These are phyloP conservation scores for Trissoscelio sp. DNA, from an alignment of 2,888 invertebrate species.

Conservation along the genomic window DNA sequence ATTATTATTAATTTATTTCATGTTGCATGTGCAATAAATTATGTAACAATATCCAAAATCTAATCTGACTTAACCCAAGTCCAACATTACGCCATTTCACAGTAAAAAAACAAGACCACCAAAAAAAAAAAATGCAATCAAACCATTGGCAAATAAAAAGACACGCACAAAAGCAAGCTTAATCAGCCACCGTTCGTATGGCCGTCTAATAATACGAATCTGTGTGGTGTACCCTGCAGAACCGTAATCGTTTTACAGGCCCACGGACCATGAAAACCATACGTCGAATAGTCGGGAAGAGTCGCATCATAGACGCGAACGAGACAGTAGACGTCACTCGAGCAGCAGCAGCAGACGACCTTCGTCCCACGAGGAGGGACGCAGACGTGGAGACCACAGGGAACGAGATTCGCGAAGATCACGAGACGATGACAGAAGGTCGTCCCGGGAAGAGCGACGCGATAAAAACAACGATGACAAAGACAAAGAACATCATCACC, in stretches of 20 bases:
- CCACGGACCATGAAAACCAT: slow-evolving; percentile 79
- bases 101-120: slow-evolving; percentile 11
- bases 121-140: slow-evolving; percentile 11
- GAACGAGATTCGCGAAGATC: slow-evolving; percentile 76
- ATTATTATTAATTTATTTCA: background rate
- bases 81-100: slow-evolving; percentile 43
- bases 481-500: slow-evolving; percentile 77
- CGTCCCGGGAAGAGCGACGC: slow-evolving; percentile 74
- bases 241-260: slow-evolving; percentile 83
- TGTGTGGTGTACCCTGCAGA: slow-evolving; percentile 83
- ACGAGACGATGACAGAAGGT: slow-evolving; percentile 76
- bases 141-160: slow-evolving; percentile 39
- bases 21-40: background rate
- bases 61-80: slow-evolving; percentile 20
- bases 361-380: slow-evolving; percentile 76
- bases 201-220: slow-evolving; percentile 82
- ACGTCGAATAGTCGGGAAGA: slow-evolving; percentile 77
- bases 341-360: slow-evolving; percentile 70
- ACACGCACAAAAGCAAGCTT: slow-evolving; percentile 61
- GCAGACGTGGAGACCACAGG: slow-evolving; percentile 76
- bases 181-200: slow-evolving; percentile 60
- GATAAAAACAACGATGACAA: slow-evolving; percentile 76
- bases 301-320: slow-evolving; percentile 73
- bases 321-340: slow-evolving; percentile 74
- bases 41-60: background rate